Evolutionary conservation across 2,888 invertebrate genomes (phyloP).

Genomic region (Ochropleura leucogaster): DNA sequence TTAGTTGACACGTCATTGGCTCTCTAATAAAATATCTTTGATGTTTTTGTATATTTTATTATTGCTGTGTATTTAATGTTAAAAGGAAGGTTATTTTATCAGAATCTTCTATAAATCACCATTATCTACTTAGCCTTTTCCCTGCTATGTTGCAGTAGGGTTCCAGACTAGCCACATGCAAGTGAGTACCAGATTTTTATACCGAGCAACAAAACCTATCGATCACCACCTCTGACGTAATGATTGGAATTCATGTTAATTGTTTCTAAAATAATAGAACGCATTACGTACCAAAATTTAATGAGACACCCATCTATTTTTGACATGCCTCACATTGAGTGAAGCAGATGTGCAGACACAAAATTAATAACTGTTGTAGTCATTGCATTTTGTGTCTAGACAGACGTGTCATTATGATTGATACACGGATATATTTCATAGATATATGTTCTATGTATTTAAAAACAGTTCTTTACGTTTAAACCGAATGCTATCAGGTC

Average conservation of each 20-base stretch:
- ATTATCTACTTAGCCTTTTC: neutral
- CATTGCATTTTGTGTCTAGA: slow-evolving; percentile 13
- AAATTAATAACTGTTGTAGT: slow-evolving; percentile 52
- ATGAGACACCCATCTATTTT: slow-evolving; percentile 45
- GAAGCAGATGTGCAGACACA: slow-evolving; percentile 50
- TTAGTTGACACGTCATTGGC: slow-evolving; percentile 52
- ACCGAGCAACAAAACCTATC: neutral
- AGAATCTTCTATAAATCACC: neutral
- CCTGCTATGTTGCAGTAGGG: neutral
- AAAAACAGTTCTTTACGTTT: neutral
- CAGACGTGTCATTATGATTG: slow-evolving; percentile 28
- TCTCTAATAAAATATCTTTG: slow-evolving; percentile 22
- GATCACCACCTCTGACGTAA: no score
- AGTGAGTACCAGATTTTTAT: neutral
- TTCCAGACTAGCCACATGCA: neutral
- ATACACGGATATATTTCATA: slow-evolving; percentile 12
- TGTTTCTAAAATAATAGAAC: slow-evolving; percentile 14
- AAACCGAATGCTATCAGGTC: neutral
- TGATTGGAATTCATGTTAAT: neutral
- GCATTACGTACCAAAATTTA: slow-evolving; percentile 16
- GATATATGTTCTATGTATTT: neutral
- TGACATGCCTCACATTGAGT: slow-evolving; percentile 22
- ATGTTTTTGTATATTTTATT: neutral
- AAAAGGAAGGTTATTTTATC: neutral
- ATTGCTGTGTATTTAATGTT: neutral